A percentile compares a stretch with the other conserved stretches of the same genome.
Evolutionary conservation across 1,140 invertebrate species (phyloP).

Genomic region (Trigoniulus corallinus): DNA sequence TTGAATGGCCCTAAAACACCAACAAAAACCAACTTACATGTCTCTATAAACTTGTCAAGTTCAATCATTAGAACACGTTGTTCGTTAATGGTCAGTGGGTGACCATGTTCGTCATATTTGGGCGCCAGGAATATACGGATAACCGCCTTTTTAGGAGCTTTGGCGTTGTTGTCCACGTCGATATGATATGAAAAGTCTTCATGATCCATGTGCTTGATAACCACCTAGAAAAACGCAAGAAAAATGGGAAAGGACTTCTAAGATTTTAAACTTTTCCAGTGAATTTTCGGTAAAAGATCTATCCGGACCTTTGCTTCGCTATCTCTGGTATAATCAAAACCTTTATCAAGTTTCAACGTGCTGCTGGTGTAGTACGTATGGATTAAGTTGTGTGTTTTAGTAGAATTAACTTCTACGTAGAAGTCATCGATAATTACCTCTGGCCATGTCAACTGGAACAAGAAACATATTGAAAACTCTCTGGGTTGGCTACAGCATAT

Average conservation of each 20-base stretch:
- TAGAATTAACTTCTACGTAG: background rate
- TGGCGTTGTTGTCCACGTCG: constrained; percentile 35
- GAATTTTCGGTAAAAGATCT: constrained; percentile 11
- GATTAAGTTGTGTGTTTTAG: background rate
- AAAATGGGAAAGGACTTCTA: background rate
- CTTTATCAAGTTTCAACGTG: background rate
- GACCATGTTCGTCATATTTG: constrained; percentile 41
- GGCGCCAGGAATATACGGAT: constrained; percentile 50
- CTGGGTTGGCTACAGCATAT: background rate
- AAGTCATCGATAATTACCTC: background rate
- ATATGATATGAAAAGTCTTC: constrained; percentile 43
- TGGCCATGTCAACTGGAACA: background rate
- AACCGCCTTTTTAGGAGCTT: constrained; percentile 32
- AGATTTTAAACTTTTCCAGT: too few relatives aligned
- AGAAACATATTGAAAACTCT: background rate
- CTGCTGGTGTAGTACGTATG: background rate
- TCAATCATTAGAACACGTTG: constrained; percentile 44
- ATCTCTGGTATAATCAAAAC: background rate
- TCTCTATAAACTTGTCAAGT: constrained; percentile 41
- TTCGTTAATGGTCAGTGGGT: constrained; percentile 35
- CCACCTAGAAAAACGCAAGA: constrained; percentile 29
- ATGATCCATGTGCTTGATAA: constrained; percentile 43
- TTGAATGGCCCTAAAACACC: too few relatives aligned
- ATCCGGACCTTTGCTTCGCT: background rate
- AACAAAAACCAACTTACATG: constrained; percentile 13